These are phyloP conservation scores for Steinernema khuongi DNA, from an alignment of 1,140 invertebrate species.

Conservation along the genomic window DNA sequence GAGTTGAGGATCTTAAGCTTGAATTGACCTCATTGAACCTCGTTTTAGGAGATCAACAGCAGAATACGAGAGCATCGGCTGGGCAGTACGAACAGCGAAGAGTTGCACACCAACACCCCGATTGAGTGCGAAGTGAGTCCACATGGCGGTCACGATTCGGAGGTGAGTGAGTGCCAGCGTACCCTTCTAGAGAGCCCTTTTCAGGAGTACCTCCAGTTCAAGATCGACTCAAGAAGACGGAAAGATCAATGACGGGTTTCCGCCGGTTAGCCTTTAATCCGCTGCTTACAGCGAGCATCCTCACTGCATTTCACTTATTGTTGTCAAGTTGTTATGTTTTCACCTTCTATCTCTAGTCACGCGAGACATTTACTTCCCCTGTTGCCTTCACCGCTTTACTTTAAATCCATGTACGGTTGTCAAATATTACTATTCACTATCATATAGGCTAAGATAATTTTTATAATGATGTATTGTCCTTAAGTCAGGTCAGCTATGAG, in stretches of 20 bases:
- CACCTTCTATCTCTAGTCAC: too few relatives aligned
- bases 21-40: background rate
- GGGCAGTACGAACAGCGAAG: background rate
- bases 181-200: background rate
- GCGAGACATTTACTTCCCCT: too few relatives aligned
- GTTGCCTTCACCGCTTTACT: too few relatives aligned
- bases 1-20: too few relatives aligned
- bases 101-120: background rate
- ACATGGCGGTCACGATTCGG: background rate
- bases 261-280: background rate
- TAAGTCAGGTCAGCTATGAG: too few relatives aligned
- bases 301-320: too few relatives aligned
- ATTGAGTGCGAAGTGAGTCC: background rate
- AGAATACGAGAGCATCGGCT: background rate
- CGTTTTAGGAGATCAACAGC: background rate
- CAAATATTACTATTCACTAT: too few relatives aligned
- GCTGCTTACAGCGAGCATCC: too few relatives aligned
- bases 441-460: too few relatives aligned
- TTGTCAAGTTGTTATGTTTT: too few relatives aligned
- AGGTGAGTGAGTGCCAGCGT: background rate
- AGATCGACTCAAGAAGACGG: background rate
- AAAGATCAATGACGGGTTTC: background rate
- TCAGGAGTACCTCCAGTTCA: slow-evolving; percentile 4
- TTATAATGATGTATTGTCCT: too few relatives aligned
- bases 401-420: too few relatives aligned